A percentile compares a stretch with the other conserved stretches of the same genome.
Conservation (phyloP, 1,140 invertebrate species). For the Eriosoma lanigerum region DNA sequence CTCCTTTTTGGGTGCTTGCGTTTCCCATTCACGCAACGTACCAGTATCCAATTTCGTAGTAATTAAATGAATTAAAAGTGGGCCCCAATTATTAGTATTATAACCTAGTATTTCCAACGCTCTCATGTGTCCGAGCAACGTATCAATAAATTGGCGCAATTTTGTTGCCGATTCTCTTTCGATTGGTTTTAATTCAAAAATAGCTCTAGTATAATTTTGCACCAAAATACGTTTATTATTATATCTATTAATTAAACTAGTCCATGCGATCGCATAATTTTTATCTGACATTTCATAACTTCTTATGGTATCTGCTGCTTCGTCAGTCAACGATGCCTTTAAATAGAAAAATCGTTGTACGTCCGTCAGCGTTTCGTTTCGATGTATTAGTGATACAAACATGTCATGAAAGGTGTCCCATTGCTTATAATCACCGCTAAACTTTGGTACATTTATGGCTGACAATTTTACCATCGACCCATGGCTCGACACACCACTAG, state of each 20-base stretch:
- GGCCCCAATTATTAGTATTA: background rate
- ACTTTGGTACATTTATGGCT: background rate
- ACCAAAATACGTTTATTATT: background rate
- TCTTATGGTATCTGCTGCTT: background rate
- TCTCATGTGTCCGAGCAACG: background rate
- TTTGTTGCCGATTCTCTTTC: background rate
- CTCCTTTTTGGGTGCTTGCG: background rate
- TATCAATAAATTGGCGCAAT: background rate
- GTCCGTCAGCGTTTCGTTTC: background rate
- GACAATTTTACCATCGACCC: background rate
- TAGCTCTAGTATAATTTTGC: background rate
- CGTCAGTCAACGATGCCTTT: background rate
- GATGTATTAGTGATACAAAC: background rate
- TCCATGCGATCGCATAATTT: background rate
- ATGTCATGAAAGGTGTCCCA: background rate
- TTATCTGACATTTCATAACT: background rate
- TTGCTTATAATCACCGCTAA: background rate
- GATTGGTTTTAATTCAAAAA: background rate
- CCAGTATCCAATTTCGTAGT: background rate
- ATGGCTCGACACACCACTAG: background rate
- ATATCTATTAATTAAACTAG: background rate
- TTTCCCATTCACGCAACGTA: background rate
- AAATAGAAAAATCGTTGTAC: constrained; percentile 15
- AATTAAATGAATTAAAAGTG: background rate
- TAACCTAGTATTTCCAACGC: background rate